Evolutionary conservation across 2,113 vertebrate genomes (phyloP).

Genomic region (Pipra filicauda): DNA sequence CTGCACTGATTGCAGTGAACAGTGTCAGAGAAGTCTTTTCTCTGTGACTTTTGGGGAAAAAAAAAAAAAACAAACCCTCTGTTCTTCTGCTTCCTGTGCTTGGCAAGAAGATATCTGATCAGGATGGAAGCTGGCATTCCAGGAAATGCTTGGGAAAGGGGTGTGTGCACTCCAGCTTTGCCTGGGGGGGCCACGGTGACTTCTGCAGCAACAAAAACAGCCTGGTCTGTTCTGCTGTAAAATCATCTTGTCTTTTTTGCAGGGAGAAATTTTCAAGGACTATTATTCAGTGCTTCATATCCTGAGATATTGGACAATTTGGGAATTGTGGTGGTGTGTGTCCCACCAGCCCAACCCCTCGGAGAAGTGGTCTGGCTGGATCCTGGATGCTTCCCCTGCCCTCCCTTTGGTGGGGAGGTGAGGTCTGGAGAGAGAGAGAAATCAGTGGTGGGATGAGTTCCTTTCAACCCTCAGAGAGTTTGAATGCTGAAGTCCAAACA

Average conservation of each 20-base stretch:
- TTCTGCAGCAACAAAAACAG: neutral
- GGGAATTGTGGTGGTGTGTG: neutral
- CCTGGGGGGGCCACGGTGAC: neutral
- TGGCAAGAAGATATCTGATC: constrained; percentile 17
- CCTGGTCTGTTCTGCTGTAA: neutral
- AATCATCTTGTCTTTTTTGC: neutral
- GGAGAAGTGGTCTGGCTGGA: neutral
- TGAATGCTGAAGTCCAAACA: constrained; percentile 54
- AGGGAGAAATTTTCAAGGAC: constrained; percentile 16
- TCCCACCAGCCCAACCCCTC: neutral
- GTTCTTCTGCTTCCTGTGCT: constrained; percentile 40
- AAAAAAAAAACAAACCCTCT: neutral
- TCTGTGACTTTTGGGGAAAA: constrained; percentile 13
- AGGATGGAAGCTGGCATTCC: constrained; percentile 56
- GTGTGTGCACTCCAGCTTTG: neutral
- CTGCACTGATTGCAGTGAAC: constrained; percentile 5
- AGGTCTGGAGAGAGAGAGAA: neutral
- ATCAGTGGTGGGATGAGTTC: neutral
- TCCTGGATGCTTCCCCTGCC: neutral
- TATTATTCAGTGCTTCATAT: neutral
- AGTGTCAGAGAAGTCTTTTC: constrained; percentile 25
- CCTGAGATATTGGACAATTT: neutral
- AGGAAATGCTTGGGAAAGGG: constrained; percentile 44
- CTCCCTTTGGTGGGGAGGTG: neutral
- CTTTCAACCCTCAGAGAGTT: neutral